phyloP scores from a whole-genome alignment of 1,140 invertebrate genomes.

The Drosophila santomea region DNA sequence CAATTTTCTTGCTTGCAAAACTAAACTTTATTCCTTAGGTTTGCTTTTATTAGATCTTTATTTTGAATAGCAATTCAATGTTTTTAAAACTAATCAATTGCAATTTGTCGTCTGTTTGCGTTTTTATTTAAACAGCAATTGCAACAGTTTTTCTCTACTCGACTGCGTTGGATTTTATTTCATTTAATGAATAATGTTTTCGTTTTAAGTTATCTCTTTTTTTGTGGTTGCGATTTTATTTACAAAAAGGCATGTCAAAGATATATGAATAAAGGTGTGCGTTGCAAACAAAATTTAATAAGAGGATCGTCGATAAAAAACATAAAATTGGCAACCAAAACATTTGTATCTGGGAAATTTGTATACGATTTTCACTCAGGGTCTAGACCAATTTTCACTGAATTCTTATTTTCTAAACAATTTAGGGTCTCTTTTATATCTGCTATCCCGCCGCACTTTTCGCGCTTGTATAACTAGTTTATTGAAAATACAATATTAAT shows the following conservation, averaged over 20 bases:
- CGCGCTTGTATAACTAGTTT: slow-evolving; percentile 59
- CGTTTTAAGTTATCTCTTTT: slow-evolving; percentile 47
- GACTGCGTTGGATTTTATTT: slow-evolving; percentile 65
- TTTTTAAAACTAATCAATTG: slow-evolving; percentile 77
- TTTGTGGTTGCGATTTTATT: slow-evolving; percentile 66
- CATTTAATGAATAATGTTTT: slow-evolving; percentile 75
- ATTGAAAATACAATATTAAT: slow-evolving; percentile 67
- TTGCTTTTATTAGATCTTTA: slow-evolving; percentile 64
- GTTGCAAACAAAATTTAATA: slow-evolving; percentile 42
- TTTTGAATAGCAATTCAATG: slow-evolving; percentile 66
- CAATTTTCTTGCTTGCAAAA: slow-evolving; percentile 71
- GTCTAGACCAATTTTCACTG: slow-evolving; percentile 43
- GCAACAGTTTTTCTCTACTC: slow-evolving; percentile 56
- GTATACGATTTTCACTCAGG: slow-evolving; percentile 41
- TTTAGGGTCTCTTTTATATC: slow-evolving; percentile 18
- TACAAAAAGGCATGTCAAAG: slow-evolving; percentile 69
- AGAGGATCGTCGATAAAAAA: slow-evolving; percentile 7
- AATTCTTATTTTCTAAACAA: slow-evolving; percentile 40
- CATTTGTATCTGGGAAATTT: slow-evolving; percentile 34
- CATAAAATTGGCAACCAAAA: slow-evolving; percentile 49
- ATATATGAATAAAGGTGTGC: slow-evolving; percentile 50
- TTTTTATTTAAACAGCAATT: slow-evolving; percentile 37
- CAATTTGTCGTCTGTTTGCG: slow-evolving; percentile 37
- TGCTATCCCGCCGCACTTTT: slow-evolving; percentile 26
- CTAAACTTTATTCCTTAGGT: slow-evolving; percentile 70